phyloP scores from a whole-genome alignment of 2,888 invertebrate genomes.

The Orthosia gracilis region DNA sequence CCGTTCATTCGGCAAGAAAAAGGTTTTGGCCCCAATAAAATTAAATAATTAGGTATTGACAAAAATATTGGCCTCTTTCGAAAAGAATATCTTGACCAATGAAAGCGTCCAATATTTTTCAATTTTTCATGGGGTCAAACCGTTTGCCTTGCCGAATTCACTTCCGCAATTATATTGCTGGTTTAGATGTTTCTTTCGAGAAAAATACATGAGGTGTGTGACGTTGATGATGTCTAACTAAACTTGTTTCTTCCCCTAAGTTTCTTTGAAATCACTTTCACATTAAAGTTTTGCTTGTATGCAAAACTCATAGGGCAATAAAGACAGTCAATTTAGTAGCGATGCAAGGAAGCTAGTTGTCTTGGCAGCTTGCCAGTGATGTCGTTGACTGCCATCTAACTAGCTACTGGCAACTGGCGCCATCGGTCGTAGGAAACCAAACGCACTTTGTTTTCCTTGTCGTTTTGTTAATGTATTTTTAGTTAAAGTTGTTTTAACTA shows the following conservation, averaged over 20 bases:
- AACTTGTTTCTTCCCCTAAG: not conserved
- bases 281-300: not conserved
- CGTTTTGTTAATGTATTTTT: slow-evolving; percentile 34
- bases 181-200: no score
- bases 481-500: slow-evolving; percentile 43
- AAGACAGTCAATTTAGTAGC: slow-evolving; percentile 42
- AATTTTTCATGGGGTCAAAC: no score
- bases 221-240: not conserved
- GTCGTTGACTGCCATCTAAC: slow-evolving; percentile 58
- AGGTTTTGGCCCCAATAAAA: no score
- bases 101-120: no score
- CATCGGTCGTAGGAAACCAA: slow-evolving; percentile 59
- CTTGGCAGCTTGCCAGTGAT: slow-evolving; percentile 63
- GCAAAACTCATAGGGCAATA: slow-evolving; percentile 14
- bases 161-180: no score
- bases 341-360: slow-evolving; percentile 47
- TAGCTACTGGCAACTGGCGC: slow-evolving; percentile 56
- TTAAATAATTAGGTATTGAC: no score
- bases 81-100: no score
- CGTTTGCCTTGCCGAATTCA: no score
- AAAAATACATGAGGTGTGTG: no score
- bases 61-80: no score
- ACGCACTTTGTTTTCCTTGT: slow-evolving; percentile 46
- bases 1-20: no score
- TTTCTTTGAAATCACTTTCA: not conserved